Base-by-base conservation (phyloP, 64 coral and sea anemone species). In the Montipora efflorescens region DNA sequence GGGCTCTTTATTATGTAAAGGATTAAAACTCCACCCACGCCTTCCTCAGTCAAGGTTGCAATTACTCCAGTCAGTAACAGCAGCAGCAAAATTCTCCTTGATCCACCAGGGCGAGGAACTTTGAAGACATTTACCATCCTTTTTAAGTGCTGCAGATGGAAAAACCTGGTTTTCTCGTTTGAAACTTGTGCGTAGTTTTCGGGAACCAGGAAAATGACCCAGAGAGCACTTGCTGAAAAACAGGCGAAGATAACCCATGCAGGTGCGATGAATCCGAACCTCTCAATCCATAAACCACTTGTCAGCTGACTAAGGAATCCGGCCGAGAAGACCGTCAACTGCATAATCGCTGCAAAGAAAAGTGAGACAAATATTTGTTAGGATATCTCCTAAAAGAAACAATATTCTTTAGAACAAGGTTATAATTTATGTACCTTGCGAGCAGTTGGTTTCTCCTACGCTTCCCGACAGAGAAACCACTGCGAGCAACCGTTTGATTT, bases 221-320 rank as follows among this genome's bases (percentile, higher is more conserved):
- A 77, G 4, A 97, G 83, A 68, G 75, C 86, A 23, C 14, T 71
- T 59, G 76, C 50, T 19, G 88, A 2, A 6, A 87, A 75, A 53
- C 95, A 97, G 4, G 89, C 83, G 0, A 95, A 5, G 48, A 92
- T 92, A 8, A 97, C 83, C 95, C 95, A 97, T 5, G 91, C 91
- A 6, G 95, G 95, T 5, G 90, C 66, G n/a, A 88, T 94, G 61
- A 95, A 97, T 0, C 93, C 90, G 48, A 87, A 77, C 7, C 21
- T 94, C 1, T 87, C 50, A 7, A 97, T 97, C 95, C 95, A 97
- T 22, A 97, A 77, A n/a, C 95, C 95, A 28, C 95, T 97, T 20
- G 95, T 97, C 47, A 95, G 50, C 82, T 95, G 92, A 89, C 95
- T 97, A 7, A 97, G n/a, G 64, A 94, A 88, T 15, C 92, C 95